Percentiles rank a stretch among this genome's conserved stretches.
Conservation (phyloP, 2,113 vertebrate genomes). For the Scatophagus argus region DNA sequence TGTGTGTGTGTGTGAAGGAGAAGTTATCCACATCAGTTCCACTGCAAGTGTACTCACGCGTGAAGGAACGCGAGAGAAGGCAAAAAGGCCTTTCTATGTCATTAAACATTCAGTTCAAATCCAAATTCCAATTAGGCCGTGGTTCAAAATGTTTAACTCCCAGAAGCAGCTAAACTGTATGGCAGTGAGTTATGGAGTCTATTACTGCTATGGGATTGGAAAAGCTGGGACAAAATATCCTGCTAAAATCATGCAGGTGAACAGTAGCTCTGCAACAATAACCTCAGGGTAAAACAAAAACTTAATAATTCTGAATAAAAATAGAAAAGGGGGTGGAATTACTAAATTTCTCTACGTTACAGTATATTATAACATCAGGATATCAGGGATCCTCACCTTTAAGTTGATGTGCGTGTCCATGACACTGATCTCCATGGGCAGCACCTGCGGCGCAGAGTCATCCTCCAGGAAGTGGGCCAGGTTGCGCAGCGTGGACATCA, state of each 20-base stretch:
- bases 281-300: neutral
- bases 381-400: slow-evolving; percentile 83
- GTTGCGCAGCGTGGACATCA: slow-evolving; percentile 93
- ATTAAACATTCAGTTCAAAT: slow-evolving; percentile 57
- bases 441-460: slow-evolving; percentile 89
- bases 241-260: neutral
- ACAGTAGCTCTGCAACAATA: neutral
- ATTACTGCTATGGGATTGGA: slow-evolving; percentile 4
- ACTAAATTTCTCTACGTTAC: too few species aligned
- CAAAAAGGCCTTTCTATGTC: slow-evolving; percentile 44
- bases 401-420: slow-evolving; percentile 91
- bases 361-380: neutral
- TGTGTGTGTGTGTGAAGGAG: neutral
- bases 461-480: slow-evolving; percentile 95
- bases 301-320: neutral
- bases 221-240: slow-evolving; percentile 26
- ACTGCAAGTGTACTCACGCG: slow-evolving; percentile 9
- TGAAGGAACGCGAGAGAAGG: slow-evolving; percentile 18
- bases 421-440: slow-evolving; percentile 97
- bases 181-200: slow-evolving; percentile 28
- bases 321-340: neutral
- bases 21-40: slow-evolving; percentile 26
- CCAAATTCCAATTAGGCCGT: slow-evolving; percentile 52
- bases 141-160: slow-evolving; percentile 45
- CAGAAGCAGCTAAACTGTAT: neutral